Base-by-base conservation (phyloP, 92 coral and sea anemone genomes). In the Epizoanthus fatuus region DNA sequence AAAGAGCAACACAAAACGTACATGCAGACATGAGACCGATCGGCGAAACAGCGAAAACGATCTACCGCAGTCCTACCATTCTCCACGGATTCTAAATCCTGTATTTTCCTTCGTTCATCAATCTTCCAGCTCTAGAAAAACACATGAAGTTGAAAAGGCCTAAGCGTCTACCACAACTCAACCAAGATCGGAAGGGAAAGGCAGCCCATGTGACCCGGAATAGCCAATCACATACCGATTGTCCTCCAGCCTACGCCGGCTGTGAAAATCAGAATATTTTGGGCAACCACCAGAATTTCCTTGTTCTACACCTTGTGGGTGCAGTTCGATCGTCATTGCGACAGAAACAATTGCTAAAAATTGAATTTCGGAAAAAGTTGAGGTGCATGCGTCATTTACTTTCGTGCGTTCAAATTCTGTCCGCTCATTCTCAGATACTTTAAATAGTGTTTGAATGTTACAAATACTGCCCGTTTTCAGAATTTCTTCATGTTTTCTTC, bases 161-260 rank as follows among this genome's bases (percentile, higher is more conserved):
- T 60, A 29, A 79, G 95, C 98, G 94, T 90, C 94, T 88, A 71
- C 79, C 89, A 83, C 63, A 75, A 58, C 69, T 60, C 82, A 83
- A 80, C 84, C 89, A 90, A 93, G 93, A 87, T 84, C 93, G 94
- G 96, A 95, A 95, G 93, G 94, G 95, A 90, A 92, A 92, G 87
- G 90, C 74, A 22, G 54, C 80, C 72, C 98, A 95, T 88, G 95
- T 95, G 98, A 87, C 90, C 77, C 9, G 12, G 9, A 39, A 71
- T 64, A 88, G 82, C 98, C 98, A 95, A 95, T 95, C 96, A 81
- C 74, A 74, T 25, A 72, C 90, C 45, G 52, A 59, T 63, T 84
- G 67, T 79, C 80, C 74, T 55, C 87, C 82, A 44, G 62, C 90
- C 82, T 74, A 53, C 56, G 29, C 81, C 68, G 65, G 75, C 85